Evolutionary conservation across 2,797 vertebrate genomes (phyloP), one percentile per base, ranked within the genome.

Genomic region (Cottoperca gobio): DNA sequence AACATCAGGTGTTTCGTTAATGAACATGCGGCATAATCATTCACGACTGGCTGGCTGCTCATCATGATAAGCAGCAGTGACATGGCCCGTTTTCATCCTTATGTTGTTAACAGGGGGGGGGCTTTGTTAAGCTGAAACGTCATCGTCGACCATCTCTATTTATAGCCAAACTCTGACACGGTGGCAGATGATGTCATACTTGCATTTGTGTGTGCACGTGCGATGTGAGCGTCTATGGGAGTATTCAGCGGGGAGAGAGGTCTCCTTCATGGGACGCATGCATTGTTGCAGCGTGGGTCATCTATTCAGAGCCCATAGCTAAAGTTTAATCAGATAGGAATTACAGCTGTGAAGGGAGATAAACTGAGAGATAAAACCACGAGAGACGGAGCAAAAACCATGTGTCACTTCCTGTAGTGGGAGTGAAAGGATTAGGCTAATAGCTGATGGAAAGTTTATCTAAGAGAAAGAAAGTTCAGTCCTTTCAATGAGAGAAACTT

Each of bases 1-100:
- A 85, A 90, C 83, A 91, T 90, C 90, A 92, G 89, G 88, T 93
- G 92, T 80, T 70, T 80, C 40, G 82, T 76, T 86, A 81, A 90
- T 65, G 83, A 89, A 79, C 75, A 69, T 11, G 58, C 59, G 21
- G 83, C 26, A 3, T 14, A 72, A 85, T 86, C 67, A 54, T 76
- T 89, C 50, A 87, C 69, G 83, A 60, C 46, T 85, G 86, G 23
- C 81, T 82, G 80, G 58, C 70, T 79, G 80, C 85, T 85, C 82
- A 75, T 89, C 86, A 83, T 2, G 59, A 46, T 88, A 70, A 90
- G 77, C 87, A 78, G 84, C 81, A 83, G 86, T 81, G 90, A 86
- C 91, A 85, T 70, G 83, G 85, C 86, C 92, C 14, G 16, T 75
- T 91, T 86, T 76, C 64, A 33, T 70, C 86, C 88, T 83, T 72